Percentiles rank a stretch among this genome's conserved stretches.
phyloP scores from a whole-genome alignment of 2,113 vertebrate genomes.

The Alligator mississippiensis region DNA sequence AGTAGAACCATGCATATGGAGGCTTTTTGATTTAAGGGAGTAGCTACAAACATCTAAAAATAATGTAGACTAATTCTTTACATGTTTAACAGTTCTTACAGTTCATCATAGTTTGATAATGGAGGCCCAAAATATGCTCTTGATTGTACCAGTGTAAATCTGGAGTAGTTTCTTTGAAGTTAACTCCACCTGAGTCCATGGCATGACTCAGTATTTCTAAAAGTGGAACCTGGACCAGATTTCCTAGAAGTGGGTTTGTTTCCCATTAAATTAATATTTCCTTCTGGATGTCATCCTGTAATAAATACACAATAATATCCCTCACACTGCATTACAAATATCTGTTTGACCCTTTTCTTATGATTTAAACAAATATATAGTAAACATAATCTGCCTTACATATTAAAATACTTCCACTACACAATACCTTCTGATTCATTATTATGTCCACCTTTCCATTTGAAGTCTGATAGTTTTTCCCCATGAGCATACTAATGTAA shows the following conservation, averaged over 20 bases:
- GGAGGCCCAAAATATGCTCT: background rate
- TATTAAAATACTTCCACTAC: background rate
- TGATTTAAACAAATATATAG: conserved; percentile 58
- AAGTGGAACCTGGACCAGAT: background rate
- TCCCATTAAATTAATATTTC: conserved; percentile 52
- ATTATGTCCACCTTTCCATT: conserved; percentile 35
- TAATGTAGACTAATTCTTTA: too few relatives aligned
- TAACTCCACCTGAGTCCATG: background rate
- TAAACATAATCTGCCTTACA: conserved; percentile 18
- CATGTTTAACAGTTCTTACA: conserved; percentile 7
- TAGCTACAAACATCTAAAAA: background rate
- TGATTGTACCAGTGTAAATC: background rate
- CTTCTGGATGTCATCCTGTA: conserved; percentile 17
- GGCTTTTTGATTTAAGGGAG: background rate
- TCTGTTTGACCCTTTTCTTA: conserved; percentile 41
- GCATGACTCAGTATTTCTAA: background rate
- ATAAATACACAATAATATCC: conserved; percentile 48
- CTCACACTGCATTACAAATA: conserved; percentile 58
- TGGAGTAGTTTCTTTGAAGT: background rate
- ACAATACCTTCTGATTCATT: conserved; percentile 5
- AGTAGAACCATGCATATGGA: background rate
- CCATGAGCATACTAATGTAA: conserved; percentile 14
- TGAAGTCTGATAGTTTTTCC: conserved; percentile 40
- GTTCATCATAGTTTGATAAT: background rate
- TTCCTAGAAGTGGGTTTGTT: background rate